These are phyloP conservation scores for Ennomos quercinarius DNA, from an alignment of 2,888 invertebrate genomes.

Conservation along the genomic window DNA sequence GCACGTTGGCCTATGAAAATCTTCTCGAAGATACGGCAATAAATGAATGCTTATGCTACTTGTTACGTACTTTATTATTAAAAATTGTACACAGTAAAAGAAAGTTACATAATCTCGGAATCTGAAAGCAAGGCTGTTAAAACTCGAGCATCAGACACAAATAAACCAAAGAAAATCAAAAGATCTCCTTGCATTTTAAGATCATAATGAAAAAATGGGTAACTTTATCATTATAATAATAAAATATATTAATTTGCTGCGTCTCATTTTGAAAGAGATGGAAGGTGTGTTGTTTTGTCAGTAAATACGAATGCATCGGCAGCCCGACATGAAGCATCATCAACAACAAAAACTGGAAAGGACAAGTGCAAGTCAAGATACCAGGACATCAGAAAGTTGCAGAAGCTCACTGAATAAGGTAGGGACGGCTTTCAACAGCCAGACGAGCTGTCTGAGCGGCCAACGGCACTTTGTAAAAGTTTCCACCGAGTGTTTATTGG, in stretches of 20 bases:
- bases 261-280: too few species aligned
- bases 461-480: slow-evolving; percentile 40
- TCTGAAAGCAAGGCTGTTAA: slow-evolving; percentile 11
- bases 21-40: too few species aligned
- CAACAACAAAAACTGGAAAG: slow-evolving; percentile 31
- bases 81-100: too few species aligned
- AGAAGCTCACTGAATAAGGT: slow-evolving; percentile 57
- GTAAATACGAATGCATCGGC: background rate
- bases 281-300: background rate
- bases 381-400: slow-evolving; percentile 69
- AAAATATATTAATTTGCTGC: too few species aligned
- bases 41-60: too few species aligned
- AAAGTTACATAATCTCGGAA: slow-evolving; percentile 4
- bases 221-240: too few species aligned
- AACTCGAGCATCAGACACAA: background rate
- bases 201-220: too few species aligned
- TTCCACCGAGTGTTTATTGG: slow-evolving; percentile 18
- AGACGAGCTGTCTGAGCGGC: slow-evolving; percentile 45
- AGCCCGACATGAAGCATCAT: slow-evolving; percentile 3
- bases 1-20: too few species aligned
- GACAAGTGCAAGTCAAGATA: slow-evolving; percentile 44
- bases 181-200: too few species aligned
- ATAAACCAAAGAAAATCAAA: background rate
- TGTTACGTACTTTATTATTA: too few species aligned
- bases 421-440: slow-evolving; percentile 59